These are phyloP conservation scores for Abscondita cerata DNA, from an alignment of 2,888 invertebrate genomes.

Conservation along the genomic window DNA sequence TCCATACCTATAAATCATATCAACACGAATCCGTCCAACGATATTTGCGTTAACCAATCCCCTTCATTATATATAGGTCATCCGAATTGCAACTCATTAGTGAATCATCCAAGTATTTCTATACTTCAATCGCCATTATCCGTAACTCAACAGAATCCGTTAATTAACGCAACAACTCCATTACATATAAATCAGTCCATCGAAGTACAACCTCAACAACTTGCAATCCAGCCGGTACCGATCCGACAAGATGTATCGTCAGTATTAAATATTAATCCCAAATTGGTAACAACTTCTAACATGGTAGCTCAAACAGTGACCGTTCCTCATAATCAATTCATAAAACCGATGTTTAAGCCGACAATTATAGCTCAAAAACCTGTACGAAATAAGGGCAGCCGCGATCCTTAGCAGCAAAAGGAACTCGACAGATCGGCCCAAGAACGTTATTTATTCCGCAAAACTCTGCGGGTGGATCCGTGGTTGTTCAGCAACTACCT, in stretches of 20 bases:
- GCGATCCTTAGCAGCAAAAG: conserved; percentile 45
- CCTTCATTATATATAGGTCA: conserved; percentile 50
- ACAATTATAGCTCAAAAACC: conserved; percentile 47
- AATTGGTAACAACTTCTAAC: conserved; percentile 46
- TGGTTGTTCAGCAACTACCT: conserved; percentile 70
- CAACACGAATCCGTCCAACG: conserved; percentile 41
- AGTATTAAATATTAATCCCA: conserved; percentile 50
- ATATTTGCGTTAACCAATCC: conserved; percentile 43
- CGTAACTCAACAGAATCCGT: conserved; percentile 5
- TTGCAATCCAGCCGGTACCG: conserved; percentile 52
- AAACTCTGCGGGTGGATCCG: conserved; percentile 57
- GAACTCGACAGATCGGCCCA: conserved; percentile 33
- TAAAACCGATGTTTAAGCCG: conserved; percentile 48
- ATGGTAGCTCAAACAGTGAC: conserved; percentile 45
- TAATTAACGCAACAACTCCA: conserved; percentile 31
- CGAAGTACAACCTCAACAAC: conserved; percentile 48
- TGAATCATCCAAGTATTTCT: conserved; percentile 37
- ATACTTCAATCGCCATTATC: conserved; percentile 32
- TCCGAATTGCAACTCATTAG: conserved; percentile 42
- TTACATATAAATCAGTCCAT: conserved; percentile 43
- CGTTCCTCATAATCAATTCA: conserved; percentile 50
- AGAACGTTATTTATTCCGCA: conserved; percentile 40
- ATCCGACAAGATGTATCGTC: conserved; percentile 47
- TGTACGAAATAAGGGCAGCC: conserved; percentile 44
- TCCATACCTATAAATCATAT: conserved; percentile 33